These are phyloP conservation scores for Oreotragus oreotragus DNA, from an alignment of 2,113 vertebrate genomes.

Conservation along the genomic window DNA sequence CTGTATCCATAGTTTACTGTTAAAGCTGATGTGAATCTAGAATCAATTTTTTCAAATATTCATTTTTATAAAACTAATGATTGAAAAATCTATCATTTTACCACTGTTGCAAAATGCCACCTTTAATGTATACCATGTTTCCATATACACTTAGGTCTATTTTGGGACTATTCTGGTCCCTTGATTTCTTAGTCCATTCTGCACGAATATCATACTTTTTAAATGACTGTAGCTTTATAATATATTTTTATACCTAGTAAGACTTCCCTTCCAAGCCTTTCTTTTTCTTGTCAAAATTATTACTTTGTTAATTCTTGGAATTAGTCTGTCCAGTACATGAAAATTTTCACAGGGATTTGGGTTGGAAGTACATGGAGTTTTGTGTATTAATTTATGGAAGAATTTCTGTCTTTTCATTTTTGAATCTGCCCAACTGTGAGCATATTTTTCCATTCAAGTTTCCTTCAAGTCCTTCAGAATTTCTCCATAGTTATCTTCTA, in stretches of 20 bases:
- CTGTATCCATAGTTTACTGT: not conserved
- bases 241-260: not conserved
- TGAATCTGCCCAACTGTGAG: not conserved
- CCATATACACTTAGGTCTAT: not conserved
- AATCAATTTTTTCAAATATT: not conserved
- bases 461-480: not conserved
- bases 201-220: not conserved
- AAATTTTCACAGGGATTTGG: not conserved
- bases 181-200: not conserved
- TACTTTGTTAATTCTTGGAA: not conserved
- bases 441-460: not conserved
- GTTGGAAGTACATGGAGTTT: not conserved
- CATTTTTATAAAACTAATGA: not conserved
- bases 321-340: not conserved
- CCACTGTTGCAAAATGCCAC: not conserved
- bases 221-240: not conserved
- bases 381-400: not conserved
- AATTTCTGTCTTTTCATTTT: not conserved
- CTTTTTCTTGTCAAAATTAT: not conserved
- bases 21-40: not conserved
- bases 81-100: not conserved
- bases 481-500: not conserved
- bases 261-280: not conserved
- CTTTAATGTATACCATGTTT: not conserved
- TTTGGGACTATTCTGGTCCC: not conserved